A percentile compares a stretch with the other conserved stretches of the same genome.
phyloP scores from a whole-genome alignment of 2,113 vertebrate genomes.

The Equus przewalskii region DNA sequence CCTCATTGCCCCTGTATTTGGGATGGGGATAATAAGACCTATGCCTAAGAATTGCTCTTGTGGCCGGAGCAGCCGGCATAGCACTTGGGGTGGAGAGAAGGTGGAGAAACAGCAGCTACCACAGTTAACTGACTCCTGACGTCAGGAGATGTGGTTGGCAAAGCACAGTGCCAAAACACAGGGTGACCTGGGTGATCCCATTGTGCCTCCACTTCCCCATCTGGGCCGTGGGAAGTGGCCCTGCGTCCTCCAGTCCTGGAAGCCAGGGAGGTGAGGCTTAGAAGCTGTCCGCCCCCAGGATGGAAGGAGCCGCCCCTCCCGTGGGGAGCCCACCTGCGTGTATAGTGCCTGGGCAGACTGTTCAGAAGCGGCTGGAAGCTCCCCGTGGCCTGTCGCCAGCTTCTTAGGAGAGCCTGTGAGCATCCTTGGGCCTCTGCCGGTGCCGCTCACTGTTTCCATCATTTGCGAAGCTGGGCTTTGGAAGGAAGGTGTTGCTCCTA shows the following conservation, averaged over 20 bases:
- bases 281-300: background rate
- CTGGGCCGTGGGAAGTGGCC: background rate
- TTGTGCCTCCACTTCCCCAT: background rate
- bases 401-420: background rate
- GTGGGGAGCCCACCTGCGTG: rapidly evolving
- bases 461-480: background rate
- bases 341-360: background rate
- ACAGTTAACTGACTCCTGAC: background rate
- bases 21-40: background rate
- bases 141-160: background rate
- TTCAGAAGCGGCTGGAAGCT: background rate
- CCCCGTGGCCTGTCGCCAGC: rapidly evolving
- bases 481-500: background rate
- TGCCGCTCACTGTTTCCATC: background rate
- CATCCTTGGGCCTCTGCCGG: background rate
- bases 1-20: rapidly evolving
- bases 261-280: background rate
- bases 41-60: background rate
- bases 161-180: background rate
- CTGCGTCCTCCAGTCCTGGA: background rate
- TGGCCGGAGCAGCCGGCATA: background rate
- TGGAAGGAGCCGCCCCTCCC: rapidly evolving
- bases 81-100: background rate
- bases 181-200: background rate
- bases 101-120: background rate